Conservation (phyloP, 2,888 invertebrate species). For the Leucophora obtusa region DNA sequence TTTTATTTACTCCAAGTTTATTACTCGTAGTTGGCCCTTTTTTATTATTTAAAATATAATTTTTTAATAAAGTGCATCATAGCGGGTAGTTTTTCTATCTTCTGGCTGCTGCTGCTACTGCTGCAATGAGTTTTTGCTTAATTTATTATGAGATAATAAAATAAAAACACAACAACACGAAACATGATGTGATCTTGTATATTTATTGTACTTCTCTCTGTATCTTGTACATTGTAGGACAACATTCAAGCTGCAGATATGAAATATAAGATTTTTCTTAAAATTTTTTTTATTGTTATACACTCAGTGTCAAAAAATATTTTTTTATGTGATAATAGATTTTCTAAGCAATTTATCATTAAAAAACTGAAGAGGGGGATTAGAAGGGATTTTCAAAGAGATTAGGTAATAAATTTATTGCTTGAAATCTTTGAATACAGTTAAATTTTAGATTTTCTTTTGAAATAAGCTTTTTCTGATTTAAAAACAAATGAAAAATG, state of each 20-base stretch:
- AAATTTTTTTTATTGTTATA: constrained; percentile 19
- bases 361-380: constrained; percentile 2
- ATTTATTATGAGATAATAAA: constrained; percentile 60
- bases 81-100: constrained; percentile 19
- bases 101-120: constrained; percentile 1
- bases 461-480: background rate
- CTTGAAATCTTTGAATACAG: constrained; percentile 3
- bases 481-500: background rate
- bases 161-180: constrained; percentile 20
- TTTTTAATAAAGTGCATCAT: background rate
- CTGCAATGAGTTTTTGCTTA: constrained; percentile 54
- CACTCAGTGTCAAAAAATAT: constrained; percentile 57
- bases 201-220: constrained; percentile 2
- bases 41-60: background rate
- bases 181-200: constrained; percentile 58
- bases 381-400: constrained; percentile 43
- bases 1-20: constrained; percentile 24
- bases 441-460: background rate
- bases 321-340: constrained; percentile 57
- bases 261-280: constrained; percentile 40
- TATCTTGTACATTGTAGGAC: constrained; percentile 15
- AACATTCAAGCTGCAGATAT: constrained; percentile 26
- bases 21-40: constrained; percentile 38
- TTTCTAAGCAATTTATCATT: constrained; percentile 55
- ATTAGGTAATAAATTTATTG: constrained; percentile 55